A percentile compares a stretch with the other conserved stretches of the same genome.
phyloP scores from a whole-genome alignment of 2,797 vertebrate species.

The Scyliorhinus canicula region DNA sequence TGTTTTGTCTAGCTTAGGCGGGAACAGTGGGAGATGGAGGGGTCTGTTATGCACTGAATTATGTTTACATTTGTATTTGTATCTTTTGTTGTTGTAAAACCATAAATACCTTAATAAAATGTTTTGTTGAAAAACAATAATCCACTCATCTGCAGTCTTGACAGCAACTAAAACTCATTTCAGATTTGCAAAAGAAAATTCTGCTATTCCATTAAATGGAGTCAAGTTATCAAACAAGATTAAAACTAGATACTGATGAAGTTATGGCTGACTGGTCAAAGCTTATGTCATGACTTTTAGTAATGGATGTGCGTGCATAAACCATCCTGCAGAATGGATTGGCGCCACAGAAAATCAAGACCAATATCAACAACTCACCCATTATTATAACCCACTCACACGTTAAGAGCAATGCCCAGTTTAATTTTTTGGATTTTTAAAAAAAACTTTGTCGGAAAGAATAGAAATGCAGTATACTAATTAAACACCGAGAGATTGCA shows the following conservation, averaged over 20 bases:
- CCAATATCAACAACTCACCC: not conserved
- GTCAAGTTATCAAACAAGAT: not conserved
- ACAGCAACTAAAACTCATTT: not conserved
- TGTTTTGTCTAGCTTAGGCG: no score
- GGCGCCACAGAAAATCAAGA: not conserved
- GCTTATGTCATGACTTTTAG: not conserved
- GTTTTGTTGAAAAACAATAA: no score
- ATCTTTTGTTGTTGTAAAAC: no score
- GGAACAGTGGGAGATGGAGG: no score
- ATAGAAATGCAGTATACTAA: no score
- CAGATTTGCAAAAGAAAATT: not conserved
- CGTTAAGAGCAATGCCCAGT: not conserved
- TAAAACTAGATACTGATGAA: not conserved
- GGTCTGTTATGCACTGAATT: no score
- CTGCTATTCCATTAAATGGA: not conserved
- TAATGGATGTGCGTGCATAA: not conserved
- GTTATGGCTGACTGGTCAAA: not conserved
- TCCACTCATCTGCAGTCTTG: not conserved
- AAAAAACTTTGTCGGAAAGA: not conserved
- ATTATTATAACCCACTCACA: not conserved
- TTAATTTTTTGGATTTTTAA: not conserved
- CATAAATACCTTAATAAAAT: no score
- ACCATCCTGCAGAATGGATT: not conserved
- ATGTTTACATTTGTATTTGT: no score
- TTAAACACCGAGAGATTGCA: no score